These are phyloP conservation scores for Bucorvus abyssinicus DNA, from an alignment of 2,797 vertebrate genomes.

Conservation along the genomic window DNA sequence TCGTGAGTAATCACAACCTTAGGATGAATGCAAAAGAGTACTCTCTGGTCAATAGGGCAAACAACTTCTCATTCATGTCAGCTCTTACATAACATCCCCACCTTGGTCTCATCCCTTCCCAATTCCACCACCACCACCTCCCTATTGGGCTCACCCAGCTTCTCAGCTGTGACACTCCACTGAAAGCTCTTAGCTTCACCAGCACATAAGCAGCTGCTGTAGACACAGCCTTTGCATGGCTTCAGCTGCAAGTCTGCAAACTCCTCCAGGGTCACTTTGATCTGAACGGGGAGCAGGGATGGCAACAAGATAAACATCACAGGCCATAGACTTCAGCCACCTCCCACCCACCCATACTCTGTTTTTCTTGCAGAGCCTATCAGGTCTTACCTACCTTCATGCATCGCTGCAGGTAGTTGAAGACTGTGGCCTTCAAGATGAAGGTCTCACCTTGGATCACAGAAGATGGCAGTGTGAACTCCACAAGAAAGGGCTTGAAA, in stretches of 20 bases:
- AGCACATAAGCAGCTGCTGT: constrained; percentile 78
- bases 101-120: neutral
- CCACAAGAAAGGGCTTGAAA: constrained; percentile 84
- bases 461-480: constrained; percentile 79
- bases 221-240: constrained; percentile 70
- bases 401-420: constrained; percentile 77
- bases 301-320: neutral
- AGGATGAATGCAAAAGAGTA: neutral
- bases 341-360: neutral
- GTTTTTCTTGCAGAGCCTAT: neutral
- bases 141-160: constrained; percentile 72
- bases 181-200: constrained; percentile 78
- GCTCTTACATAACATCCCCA: neutral
- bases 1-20: neutral
- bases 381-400: constrained; percentile 80
- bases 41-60: neutral
- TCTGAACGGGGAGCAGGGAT: constrained; percentile 63
- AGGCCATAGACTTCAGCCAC: neutral
- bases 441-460: constrained; percentile 82
- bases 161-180: constrained; percentile 79
- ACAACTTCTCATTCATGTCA: neutral
- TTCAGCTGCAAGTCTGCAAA: constrained; percentile 63
- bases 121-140: neutral
- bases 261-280: constrained; percentile 70
- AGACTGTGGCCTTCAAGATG: constrained; percentile 76